A percentile compares a stretch with the other conserved stretches of the same genome.
Conservation (phyloP, 2,113 vertebrate genomes). For the Seriola rivoliana region DNA sequence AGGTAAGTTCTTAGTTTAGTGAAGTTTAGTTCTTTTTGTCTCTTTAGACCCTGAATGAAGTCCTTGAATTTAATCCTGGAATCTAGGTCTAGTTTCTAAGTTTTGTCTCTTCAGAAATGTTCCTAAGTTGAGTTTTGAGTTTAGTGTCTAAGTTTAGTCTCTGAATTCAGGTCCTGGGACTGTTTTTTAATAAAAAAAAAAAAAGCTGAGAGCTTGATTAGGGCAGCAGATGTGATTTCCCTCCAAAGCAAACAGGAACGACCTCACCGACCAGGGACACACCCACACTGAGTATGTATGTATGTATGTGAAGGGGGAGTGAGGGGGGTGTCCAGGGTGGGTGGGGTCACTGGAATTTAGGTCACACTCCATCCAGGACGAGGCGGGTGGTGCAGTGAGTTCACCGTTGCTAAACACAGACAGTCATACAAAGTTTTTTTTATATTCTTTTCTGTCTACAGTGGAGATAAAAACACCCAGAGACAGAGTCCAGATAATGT, state of each 20-base stretch:
- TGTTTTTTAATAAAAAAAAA: not conserved
- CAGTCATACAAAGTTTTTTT: not conserved
- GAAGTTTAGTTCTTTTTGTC: not conserved
- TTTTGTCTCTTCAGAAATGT: not conserved
- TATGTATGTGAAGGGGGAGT: not conserved
- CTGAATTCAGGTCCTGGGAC: too few relatives aligned
- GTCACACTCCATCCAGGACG: constrained; percentile 35
- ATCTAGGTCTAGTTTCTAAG: not conserved
- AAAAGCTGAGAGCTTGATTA: not conserved
- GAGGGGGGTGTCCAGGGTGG: not conserved
- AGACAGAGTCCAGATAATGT: not conserved
- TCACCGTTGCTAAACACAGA: not conserved
- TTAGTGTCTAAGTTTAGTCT: not conserved
- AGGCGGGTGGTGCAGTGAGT: not conserved
- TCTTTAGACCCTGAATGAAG: not conserved
- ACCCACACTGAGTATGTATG: constrained; percentile 14
- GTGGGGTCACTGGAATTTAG: constrained; percentile 58
- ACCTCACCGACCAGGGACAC: constrained; percentile 34
- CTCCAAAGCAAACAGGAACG: constrained; percentile 32
- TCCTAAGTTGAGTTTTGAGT: not conserved
- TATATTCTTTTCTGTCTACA: not conserved
- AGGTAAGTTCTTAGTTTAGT: too few relatives aligned
- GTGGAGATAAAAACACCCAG: not conserved
- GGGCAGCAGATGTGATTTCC: constrained; percentile 35
- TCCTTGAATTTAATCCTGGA: not conserved